Evolutionary conservation across 2,113 vertebrate species (phyloP), one percentile per base, ranked within the genome.

Genomic region (Potamarius usumacintae): DNA sequence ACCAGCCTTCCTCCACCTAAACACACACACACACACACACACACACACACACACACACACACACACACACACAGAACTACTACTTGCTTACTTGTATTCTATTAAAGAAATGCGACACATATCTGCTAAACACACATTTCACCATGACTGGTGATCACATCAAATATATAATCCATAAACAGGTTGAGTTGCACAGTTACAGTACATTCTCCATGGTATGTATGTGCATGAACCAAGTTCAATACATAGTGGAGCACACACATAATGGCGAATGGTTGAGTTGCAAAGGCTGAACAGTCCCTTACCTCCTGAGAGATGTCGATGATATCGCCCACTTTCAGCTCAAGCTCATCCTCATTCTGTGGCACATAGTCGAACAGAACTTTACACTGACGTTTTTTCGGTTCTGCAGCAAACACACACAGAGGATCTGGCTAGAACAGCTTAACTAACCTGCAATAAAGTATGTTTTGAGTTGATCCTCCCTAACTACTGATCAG

Each of bases 1-100:
- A 98, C 98, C 98, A 99, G 83, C 98, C 98, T 89, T 99, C 98
- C 90, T 99, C 98, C n/a, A 99, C 96, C 98, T 99, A 87, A 7
- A 72, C 2, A 25, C 63, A 89, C 57, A 83, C 65, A 58, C 50
- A 65, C 78, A 69, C 60, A 80, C 42, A 79, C 18, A 86, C 4
- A 62, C 15, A 27, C 22, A 67, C 14, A 85, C 65, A 57, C 22
- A 67, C 14, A 85, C 65, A 57, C 22, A 67, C 14, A 85, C 65
- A 57, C n/a, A 72, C 2, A 25, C 63, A 89, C 22, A 67, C 14
- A 85, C 65, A 57, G 57, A 30, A 69, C 42, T 65, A 55, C 87
- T 53, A 27, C 12, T 30, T 63, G 25, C 30, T 4, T 63, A 2
- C 5, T 67, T 77, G 74, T 2, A 78, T n/a, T 55, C 12, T 7